Base-by-base conservation (phyloP, 1,140 invertebrate genomes). In the Drosophila takahashii region DNA sequence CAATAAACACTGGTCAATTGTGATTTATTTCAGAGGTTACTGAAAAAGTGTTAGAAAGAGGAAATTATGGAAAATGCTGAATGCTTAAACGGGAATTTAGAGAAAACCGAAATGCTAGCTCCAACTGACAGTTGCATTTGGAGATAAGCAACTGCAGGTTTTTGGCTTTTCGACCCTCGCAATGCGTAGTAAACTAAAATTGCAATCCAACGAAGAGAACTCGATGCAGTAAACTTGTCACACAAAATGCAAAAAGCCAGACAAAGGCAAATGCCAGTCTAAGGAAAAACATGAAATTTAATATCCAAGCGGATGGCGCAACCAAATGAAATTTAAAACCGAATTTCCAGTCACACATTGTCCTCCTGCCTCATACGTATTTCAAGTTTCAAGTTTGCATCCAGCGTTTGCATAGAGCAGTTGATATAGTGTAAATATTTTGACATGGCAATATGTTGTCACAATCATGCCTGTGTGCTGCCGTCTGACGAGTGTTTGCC, bases 401-500 rank as follows among this genome's bases (percentile, higher is more conserved):
- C n/a, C 36, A 50, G 22, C 16, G 18, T 56, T 39, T 45, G 29
- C 61, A 60, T 26, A 42, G 53, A 66, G 51, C 34, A 70, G 73
- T 81, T 81, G 81, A 85, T 87, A 78, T 81, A 75, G 79, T 87
- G 81, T 79, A 86, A 86, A 87, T 86, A 86, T 87, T 86, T 87
- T 86, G 79, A 87, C 81, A 87, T 83, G 67, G 80, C 74, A 86
- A 81, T 79, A 76, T 87, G 81, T 70, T 77, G 67, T 73, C 75
- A 60, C 66, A 80, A 73, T 65, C 65, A 57, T 71, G 67, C 34
- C 34, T 70, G 50, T 69, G 59, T 65, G 45, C 29, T 42, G 36
- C 41, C 50, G 22, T 69, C 41, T 45, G 66, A 48, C 32, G 61
- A 69, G 66, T 71, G 65, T 56, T 70, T 48, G 65, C 13, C 41